A percentile compares a stretch with the other conserved stretches of the same genome.
These are phyloP conservation scores for Enteromius treurensis DNA, from an alignment of 2,797 vertebrate genomes.

Conservation along the genomic window DNA sequence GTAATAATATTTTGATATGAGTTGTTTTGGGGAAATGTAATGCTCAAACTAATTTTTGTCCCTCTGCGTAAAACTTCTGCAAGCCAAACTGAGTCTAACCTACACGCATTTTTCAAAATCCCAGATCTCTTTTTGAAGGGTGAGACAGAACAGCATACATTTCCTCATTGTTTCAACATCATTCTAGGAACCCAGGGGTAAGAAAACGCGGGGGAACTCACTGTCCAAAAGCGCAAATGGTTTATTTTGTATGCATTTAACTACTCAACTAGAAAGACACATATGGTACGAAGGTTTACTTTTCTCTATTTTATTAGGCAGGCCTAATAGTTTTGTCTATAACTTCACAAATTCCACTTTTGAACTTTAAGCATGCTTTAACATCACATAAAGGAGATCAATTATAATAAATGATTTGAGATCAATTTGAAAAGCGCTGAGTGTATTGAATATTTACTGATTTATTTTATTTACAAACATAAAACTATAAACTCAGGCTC, in stretches of 20 bases:
- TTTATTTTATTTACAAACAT: neutral
- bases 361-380: neutral
- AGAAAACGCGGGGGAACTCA: neutral
- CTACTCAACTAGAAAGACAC: neutral
- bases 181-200: neutral
- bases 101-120: neutral
- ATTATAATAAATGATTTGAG: neutral
- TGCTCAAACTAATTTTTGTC: neutral
- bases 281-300: neutral
- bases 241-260: conserved; percentile 3
- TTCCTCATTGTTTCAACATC: conserved; percentile 18
- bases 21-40: neutral
- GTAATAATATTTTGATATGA: neutral
- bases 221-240: conserved; percentile 7
- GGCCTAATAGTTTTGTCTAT: neutral
- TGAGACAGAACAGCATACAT: conserved; percentile 19
- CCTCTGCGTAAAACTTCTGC: conserved; percentile 7
- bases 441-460: neutral
- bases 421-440: neutral
- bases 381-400: neutral
- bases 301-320: neutral
- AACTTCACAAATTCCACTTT: neutral
- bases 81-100: conserved; percentile 9
- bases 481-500: neutral
- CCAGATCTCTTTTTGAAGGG: neutral